phyloP scores from a whole-genome alignment of 2,888 invertebrate genomes.

The Coronaproctus castanopsis region DNA sequence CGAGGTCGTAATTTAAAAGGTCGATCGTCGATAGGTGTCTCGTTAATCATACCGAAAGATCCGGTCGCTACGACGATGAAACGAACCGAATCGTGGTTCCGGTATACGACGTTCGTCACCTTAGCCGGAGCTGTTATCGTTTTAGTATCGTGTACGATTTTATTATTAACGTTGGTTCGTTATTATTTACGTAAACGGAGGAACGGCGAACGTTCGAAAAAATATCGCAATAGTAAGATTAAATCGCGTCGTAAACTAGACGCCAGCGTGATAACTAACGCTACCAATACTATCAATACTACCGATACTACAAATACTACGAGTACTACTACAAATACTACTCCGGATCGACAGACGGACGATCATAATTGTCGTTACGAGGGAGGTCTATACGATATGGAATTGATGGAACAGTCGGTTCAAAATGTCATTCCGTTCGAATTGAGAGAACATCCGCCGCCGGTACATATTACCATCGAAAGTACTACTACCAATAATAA shows the following conservation, averaged over 20 bases:
- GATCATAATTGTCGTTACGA: constrained; percentile 45
- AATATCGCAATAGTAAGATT: constrained; percentile 34
- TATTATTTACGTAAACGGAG: neutral
- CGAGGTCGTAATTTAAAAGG: constrained; percentile 43
- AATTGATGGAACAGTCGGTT: constrained; percentile 26
- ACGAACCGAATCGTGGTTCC: constrained; percentile 47
- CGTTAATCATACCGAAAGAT: constrained; percentile 43
- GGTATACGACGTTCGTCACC: constrained; percentile 47
- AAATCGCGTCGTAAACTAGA: constrained; percentile 63
- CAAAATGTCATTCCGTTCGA: constrained; percentile 23
- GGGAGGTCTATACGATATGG: constrained; percentile 40
- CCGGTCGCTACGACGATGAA: constrained; percentile 58
- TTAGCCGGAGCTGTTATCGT: constrained; percentile 44
- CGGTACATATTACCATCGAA: constrained; percentile 33
- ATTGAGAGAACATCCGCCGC: constrained; percentile 24
- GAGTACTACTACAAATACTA: too few relatives aligned
- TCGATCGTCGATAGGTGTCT: constrained; percentile 32
- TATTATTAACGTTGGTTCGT: neutral
- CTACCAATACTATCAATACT: too few relatives aligned
- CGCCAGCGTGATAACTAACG: constrained; percentile 53
- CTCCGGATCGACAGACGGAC: constrained; percentile 26
- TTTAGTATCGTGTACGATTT: constrained; percentile 34
- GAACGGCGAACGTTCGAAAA: constrained; percentile 26
- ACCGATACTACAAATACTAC: too few relatives aligned
- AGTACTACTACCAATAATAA: constrained; percentile 25